These are phyloP conservation scores for Lasioglossum leucozonium DNA, from an alignment of 2,888 invertebrate genomes.

Conservation along the genomic window DNA sequence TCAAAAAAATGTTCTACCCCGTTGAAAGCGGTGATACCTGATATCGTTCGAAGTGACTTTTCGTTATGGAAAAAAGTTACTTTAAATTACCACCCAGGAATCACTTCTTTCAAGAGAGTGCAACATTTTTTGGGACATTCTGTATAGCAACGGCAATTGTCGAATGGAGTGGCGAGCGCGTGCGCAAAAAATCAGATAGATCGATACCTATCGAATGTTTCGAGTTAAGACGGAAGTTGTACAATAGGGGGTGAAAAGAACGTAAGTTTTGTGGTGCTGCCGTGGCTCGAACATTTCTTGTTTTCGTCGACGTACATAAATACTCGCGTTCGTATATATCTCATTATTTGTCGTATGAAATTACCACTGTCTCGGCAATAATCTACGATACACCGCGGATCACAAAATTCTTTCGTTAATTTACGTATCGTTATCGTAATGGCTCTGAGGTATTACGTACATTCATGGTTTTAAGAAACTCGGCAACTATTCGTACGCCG, in stretches of 20 bases:
- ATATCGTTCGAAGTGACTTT: not conserved
- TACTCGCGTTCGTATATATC: conserved; percentile 47
- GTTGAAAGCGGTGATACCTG: not conserved
- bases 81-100: not conserved
- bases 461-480: conserved; percentile 51
- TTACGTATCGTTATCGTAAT: conserved; percentile 63
- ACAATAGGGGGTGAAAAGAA: conserved; percentile 34
- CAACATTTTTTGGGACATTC: not conserved
- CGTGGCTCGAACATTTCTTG: conserved; percentile 41
- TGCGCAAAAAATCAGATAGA: conserved; percentile 19
- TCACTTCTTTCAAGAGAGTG: not conserved
- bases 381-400: conserved; percentile 62
- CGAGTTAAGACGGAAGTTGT: conserved; percentile 21
- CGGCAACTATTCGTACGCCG: conserved; percentile 43
- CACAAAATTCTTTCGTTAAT: conserved; percentile 60
- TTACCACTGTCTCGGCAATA: conserved; percentile 53
- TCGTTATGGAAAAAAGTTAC: not conserved
- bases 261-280: conserved; percentile 23
- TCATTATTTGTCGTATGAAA: conserved; percentile 62
- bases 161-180: conserved; percentile 30
- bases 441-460: conserved; percentile 61
- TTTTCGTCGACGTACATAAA: conserved; percentile 54
- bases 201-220: conserved; percentile 34
- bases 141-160: conserved; percentile 29
- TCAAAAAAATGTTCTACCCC: not conserved